A percentile compares a stretch with the other conserved stretches of the same genome.
These are phyloP conservation scores for Sciaenops ocellatus DNA, from an alignment of 2,797 vertebrate species.

Conservation along the genomic window DNA sequence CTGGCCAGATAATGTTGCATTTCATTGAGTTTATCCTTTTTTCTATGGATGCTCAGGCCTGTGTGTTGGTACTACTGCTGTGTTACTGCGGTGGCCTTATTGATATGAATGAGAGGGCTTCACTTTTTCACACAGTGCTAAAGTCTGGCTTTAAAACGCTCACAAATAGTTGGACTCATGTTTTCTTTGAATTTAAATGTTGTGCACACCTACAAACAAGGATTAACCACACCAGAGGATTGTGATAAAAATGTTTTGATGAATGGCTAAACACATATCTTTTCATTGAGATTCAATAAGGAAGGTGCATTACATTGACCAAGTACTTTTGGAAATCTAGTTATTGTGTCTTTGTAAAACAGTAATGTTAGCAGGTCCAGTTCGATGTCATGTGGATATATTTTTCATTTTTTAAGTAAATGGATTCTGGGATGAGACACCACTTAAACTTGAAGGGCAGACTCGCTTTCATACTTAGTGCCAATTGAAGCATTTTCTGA, in stretches of 20 bases:
- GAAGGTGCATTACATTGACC: background rate
- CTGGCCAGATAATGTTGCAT: background rate
- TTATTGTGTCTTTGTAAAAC: conserved; percentile 4
- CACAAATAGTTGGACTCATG: background rate
- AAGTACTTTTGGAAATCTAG: background rate
- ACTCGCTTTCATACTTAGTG: conserved; percentile 16
- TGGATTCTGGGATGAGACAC: background rate
- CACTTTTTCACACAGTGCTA: background rate
- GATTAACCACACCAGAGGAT: background rate
- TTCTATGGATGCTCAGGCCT: too few species aligned
- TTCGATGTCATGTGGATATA: background rate
- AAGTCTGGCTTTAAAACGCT: background rate
- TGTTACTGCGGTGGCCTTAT: background rate
- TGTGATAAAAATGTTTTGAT: background rate
- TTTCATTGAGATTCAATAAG: background rate
- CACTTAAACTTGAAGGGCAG: conserved; percentile 35
- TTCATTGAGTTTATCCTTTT: background rate
- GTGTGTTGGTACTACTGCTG: background rate
- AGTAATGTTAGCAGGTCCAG: background rate
- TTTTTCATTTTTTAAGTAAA: conserved; percentile 9
- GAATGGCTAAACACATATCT: background rate
- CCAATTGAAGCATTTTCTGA: conserved; percentile 30
- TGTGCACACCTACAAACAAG: background rate
- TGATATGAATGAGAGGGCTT: background rate
- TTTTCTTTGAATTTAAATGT: background rate